Base-by-base conservation (phyloP, 2,888 invertebrate species). In the Liposcelis brunnea region DNA sequence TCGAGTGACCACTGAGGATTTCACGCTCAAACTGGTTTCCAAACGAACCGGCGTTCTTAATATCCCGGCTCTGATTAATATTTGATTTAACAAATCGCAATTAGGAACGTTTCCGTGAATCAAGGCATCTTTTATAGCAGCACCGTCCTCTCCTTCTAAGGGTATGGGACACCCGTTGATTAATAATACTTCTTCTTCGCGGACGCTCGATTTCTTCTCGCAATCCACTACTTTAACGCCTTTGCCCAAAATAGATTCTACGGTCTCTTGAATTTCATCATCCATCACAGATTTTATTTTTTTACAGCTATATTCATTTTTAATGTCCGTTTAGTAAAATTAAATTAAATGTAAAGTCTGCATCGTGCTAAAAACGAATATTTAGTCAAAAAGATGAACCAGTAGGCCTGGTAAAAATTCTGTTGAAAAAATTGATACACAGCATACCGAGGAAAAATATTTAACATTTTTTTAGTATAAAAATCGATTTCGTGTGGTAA, bases 261-360 rank as follows among this genome's bases (percentile, higher is more conserved):
- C 80, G 49, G 78, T 79, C 56, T 77, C 77, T 58, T 78, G 74
- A 53, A 80, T 77, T 62, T 80, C 78, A 60, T 79, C 78, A 62
- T 80, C 78, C 75, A 79, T 75, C 47, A 35, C 45, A 31, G 34
- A 6, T 26, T 8, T 26, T 26, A 26, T 26, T 26, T 26, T 26
- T 26, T 6, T 26, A 8, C 8, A 26, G 26, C 8, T 26, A 8
- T 6, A 26, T 26, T 26, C 8, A 4, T 26, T 26, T 26, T 26
- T 26, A 26, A 26, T 6, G n/a, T n/a, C n/a, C n/a, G n/a, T n/a
- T n/a, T n/a, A n/a, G n/a, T n/a, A n/a, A n/a, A n/a, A n/a, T n/a
- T n/a, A n/a, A n/a, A n/a, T n/a, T n/a, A n/a, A n/a, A n/a, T n/a
- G n/a, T n/a, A n/a, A n/a, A n/a, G n/a, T n/a, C n/a, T n/a, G n/a